Base-by-base conservation (phyloP, 2,797 vertebrate species). In the Cossypha heuglini region DNA sequence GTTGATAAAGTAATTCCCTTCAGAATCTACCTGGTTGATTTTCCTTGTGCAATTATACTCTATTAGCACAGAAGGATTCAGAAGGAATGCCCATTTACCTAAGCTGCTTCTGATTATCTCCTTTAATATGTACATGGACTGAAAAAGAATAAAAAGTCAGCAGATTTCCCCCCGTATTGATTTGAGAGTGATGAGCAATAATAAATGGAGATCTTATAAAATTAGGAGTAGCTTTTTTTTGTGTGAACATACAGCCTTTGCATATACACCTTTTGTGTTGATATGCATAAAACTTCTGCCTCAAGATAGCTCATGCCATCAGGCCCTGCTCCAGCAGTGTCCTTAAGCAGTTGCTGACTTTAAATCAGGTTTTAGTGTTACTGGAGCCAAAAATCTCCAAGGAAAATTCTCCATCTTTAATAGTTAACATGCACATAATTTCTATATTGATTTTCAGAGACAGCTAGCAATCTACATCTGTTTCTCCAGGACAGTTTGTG, bases 381-480 rank as follows among this genome's bases (percentile, higher is more conserved):
- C 13, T 87, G 22, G 85, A 71, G 80, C 55, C 88, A 75, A 80
- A 93, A 11, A 85, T 95, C 61, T 88, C 46, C 43, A 54, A 33
- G 25, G 14, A 17, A 59, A 22, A 31, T 62, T 85, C 67, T 90
- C 63, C 38, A 55, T 82, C 46, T 69, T 55, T 59, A 51, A 14
- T 35, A 73, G 75, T 79, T 79, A 58, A 46, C 28, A 13, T 45
- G 38, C n/a, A 33, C 92, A 51, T 84, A 40, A 94, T 90, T 94
- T 95, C 71, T 95, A 16, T 94, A 58, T 69, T 88, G 85, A 91
- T 96, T 97, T 96, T 96, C 94, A 97, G 95, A 97, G 66, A 88
- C 55, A 82, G 63, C 82, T 94, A 92, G 93, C 1, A 78, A 55
- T 94, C 94, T 84, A 52, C 67, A 71, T 90, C 76, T 96, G 37